Percentiles rank a stretch among this genome's conserved stretches.
Conservation (phyloP, 1,140 invertebrate genomes). For the Lepidurus arcticus region DNA sequence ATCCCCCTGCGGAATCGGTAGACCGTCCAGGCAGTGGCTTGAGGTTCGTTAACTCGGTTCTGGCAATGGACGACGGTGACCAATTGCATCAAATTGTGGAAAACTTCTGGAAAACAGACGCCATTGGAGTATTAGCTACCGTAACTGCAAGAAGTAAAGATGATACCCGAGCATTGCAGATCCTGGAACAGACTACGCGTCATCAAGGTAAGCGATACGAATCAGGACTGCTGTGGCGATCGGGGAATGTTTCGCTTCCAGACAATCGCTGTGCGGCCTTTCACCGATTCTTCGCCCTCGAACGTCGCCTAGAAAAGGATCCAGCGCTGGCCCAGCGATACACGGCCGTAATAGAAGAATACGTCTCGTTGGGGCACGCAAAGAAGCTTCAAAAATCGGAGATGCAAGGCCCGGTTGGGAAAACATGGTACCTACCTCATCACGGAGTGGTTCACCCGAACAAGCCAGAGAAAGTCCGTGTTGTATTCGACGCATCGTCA, state of each 20-base stretch:
- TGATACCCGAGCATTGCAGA: background rate
- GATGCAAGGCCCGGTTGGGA: background rate
- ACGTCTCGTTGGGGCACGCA: background rate
- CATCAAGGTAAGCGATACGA: slow-evolving; percentile 22
- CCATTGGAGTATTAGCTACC: no score
- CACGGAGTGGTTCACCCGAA: slow-evolving; percentile 33
- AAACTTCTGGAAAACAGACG: no score
- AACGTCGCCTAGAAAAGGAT: background rate
- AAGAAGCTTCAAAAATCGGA: background rate
- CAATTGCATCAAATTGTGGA: background rate
- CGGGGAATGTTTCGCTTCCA: background rate
- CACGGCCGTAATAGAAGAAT: background rate
- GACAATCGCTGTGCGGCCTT: background rate
- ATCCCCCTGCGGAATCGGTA: background rate
- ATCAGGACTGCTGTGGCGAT: background rate
- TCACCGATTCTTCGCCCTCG: background rate
- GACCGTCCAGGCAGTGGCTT: background rate
- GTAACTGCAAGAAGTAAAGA: background rate
- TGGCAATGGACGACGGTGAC: background rate
- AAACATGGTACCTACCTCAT: slow-evolving; percentile 36
- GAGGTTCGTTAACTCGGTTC: background rate
- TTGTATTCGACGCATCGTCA: slow-evolving; percentile 38
- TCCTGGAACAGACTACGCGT: slow-evolving; percentile 9
- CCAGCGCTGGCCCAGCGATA: background rate
- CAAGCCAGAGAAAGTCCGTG: slow-evolving; percentile 34